Evolutionary conservation across 1,140 invertebrate genomes (phyloP), one percentile per base, ranked within the genome.

Genomic region (Sitophilus oryzae): DNA sequence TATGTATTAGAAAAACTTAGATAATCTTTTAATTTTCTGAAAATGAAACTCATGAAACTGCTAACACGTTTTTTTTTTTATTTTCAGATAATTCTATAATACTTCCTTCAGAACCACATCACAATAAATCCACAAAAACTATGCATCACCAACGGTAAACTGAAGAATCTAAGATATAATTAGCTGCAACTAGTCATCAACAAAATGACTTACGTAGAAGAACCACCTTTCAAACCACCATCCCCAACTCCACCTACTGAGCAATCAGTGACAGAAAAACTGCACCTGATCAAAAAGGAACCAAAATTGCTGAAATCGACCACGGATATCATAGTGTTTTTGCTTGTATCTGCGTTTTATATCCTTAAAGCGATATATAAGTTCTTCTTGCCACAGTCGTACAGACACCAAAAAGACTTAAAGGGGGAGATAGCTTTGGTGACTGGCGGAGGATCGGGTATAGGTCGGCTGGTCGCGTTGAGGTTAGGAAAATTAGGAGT

Each of bases 401-500:
- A 77, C 37, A 49, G 50, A n/a, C 71, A 72, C 9, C 72, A 77
- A 64, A 82, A 81, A 64, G 76, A 80, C 51, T 64, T 94, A 16
- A 76, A 76, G 36, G 84, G 82, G 14, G 83, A 92, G 66, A 74
- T 93, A 18, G 86, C 88, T 0, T 71, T 96, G 15, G 82, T 96
- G 35, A 96, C 93, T 1, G 93, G 93, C 9, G 89, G 86, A 20
- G 93, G 90, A 21, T 86, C 88, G 55, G 94, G 93, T 30, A 78
- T 98, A 20, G 94, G 94, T 6, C 79, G 87, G 47, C 73, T 93
- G n/a, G 75, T 96, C 53, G 86, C 90, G 2, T 69, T 84, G 22
- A 79, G 86, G 60, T 79, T 96, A 43, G 88, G 88, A 0, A 77
- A 84, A 62, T 79, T 89, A 30, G 88, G 89, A 50, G 87, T 87